Evolutionary conservation across 1,140 invertebrate species (phyloP).

Genomic region (Colletes latitarsis): DNA sequence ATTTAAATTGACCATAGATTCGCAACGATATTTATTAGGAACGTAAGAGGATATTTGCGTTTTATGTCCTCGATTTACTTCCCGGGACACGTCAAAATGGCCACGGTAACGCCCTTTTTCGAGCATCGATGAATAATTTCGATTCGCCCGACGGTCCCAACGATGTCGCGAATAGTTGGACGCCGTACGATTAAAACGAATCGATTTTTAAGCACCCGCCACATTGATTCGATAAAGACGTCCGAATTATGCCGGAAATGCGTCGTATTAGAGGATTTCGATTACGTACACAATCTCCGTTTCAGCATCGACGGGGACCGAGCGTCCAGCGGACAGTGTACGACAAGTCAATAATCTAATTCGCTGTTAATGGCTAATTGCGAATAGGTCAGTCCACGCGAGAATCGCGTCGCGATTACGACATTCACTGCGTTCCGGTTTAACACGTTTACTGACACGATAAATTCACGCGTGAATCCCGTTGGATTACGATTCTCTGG

Average conservation of each 20-base stretch:
- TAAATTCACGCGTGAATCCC: too few relatives aligned
- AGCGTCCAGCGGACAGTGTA: background rate
- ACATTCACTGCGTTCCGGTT: slow-evolving; percentile 6
- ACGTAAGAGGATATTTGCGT: background rate
- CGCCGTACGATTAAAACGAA: background rate
- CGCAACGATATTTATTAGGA: background rate
- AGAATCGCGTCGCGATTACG: slow-evolving; percentile 21
- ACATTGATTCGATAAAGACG: background rate
- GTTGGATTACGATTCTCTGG: too few relatives aligned
- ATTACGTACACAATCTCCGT: background rate
- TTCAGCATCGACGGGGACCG: background rate
- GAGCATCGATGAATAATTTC: slow-evolving; percentile 6
- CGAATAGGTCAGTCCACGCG: slow-evolving; percentile 23
- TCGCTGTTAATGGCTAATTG: slow-evolving; percentile 24
- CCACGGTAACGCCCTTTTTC: background rate
- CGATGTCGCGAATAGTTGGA: background rate
- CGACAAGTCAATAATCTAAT: slow-evolving; percentile 40
- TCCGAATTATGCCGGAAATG: background rate
- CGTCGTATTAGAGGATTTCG: too few relatives aligned
- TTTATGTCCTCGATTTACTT: background rate
- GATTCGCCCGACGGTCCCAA: background rate
- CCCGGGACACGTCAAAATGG: background rate
- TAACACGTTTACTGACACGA: too few relatives aligned
- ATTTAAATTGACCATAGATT: too few relatives aligned
- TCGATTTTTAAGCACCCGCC: background rate